Base-by-base conservation (phyloP, 1,140 invertebrate species). In the Heliconius congener region DNA sequence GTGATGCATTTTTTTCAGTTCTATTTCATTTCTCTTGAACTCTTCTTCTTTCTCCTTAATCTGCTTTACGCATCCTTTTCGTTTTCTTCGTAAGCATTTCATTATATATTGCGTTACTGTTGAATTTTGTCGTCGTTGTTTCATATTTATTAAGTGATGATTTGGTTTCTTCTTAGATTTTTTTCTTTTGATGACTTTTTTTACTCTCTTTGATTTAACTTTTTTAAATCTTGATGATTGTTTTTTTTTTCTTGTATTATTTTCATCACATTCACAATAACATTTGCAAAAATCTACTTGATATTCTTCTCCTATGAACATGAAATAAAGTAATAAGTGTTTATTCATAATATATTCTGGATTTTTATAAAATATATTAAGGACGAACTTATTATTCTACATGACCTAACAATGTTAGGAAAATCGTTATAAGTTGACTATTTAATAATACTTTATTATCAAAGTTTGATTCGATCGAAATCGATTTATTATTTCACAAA, bases 1-100 rank as follows among this genome's bases (percentile, higher is more conserved):
- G 70, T 8, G 50, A 16, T 39, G 34, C 76, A 66, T 71, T 75
- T 74, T 83, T 75, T 85, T 77, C 75, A 82, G n/a, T 70, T 81
- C 46, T 4, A 42, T 76, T 78, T 73, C 77, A 80, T 77, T 73
- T 76, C 70, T 39, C 71, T 83, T 74, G 30, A 82, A 74, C 60
- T 76, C 70, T 72, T 81, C 74, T 77, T 79, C 34, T 70, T 71
- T 72, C 42, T 83, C 42, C 79, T 84, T 82, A 34, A 73, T 2
- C 71, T 81, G 75, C 34, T 72, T 79, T 55, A 80, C 30, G 23
- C 73, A 80, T 50, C 71, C 57, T 30, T 55, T 52, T 71, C 52
- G 77, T 76, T 76, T 76, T 71, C 71, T 78, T 81, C 81, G 55
- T 42, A 81, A 37, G 18, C 39, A 72, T 30, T 70, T 57, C n/a